Conservation (phyloP, 1,140 invertebrate genomes). For the Dysdera silvatica region DNA sequence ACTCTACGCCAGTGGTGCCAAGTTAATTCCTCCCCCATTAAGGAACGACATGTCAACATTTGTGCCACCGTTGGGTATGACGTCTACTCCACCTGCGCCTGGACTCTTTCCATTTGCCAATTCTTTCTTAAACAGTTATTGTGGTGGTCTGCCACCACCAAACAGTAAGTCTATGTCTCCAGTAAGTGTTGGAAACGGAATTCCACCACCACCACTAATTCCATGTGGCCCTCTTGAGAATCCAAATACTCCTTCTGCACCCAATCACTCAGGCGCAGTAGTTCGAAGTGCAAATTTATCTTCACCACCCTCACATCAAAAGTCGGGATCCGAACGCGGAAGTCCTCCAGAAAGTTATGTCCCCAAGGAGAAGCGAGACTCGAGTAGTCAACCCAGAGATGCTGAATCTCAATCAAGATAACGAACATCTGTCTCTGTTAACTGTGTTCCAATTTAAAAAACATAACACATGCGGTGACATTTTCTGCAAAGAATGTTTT, state of each 20-base stretch:
- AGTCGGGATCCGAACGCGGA: conserved; percentile 9
- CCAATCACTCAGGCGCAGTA: no score
- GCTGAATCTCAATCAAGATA: no score
- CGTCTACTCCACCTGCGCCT: not conserved
- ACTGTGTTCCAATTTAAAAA: no score
- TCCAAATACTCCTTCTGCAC: conserved; percentile 8
- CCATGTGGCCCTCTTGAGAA: conserved; percentile 7
- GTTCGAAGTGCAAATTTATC: no score
- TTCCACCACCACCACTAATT: conserved; percentile 13
- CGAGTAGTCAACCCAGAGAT: no score
- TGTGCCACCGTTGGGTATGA: not conserved
- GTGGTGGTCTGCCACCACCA: not conserved
- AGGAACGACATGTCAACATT: conserved; percentile 14
- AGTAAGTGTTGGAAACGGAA: conserved; percentile 8
- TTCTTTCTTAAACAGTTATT: conserved; percentile 14
- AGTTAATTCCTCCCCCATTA: conserved; percentile 14
- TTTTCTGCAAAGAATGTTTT: no score
- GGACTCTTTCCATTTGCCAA: conserved; percentile 11
- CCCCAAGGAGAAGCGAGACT: conserved; percentile 10
- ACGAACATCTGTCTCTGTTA: no score
- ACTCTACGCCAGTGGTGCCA: conserved; percentile 9
- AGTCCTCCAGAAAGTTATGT: not conserved
- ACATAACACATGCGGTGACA: no score
- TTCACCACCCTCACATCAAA: conserved; percentile 10
- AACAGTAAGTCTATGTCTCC: conserved; percentile 14